Conservation (phyloP, 2,888 invertebrate species). For the Xylocampa areola region DNA sequence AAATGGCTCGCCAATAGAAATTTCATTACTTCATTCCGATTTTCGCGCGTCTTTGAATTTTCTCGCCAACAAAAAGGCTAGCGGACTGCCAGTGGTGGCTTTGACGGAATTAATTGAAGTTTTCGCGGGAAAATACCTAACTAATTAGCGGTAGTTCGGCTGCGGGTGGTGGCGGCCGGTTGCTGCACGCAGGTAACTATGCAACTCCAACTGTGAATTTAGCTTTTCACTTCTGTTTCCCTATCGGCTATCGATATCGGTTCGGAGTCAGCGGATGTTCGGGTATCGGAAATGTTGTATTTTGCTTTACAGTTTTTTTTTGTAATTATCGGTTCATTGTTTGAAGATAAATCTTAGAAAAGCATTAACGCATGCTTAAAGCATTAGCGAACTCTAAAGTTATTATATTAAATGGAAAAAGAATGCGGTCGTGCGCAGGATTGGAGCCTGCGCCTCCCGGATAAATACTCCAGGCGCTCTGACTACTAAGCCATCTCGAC, state of each 20-base stretch:
- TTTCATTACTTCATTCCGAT: constrained; percentile 76
- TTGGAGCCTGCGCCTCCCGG: no score
- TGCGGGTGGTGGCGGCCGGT: constrained; percentile 51
- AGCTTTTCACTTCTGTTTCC: constrained; percentile 53
- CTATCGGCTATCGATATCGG: constrained; percentile 2
- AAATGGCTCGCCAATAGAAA: constrained; percentile 70
- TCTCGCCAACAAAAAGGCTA: constrained; percentile 67
- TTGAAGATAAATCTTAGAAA: no score
- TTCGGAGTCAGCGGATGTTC: constrained; percentile 7
- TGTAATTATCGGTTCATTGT: no score
- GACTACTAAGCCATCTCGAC: no score
- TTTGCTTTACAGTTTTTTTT: not conserved
- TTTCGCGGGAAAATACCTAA: constrained; percentile 80
- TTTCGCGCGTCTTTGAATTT: constrained; percentile 74
- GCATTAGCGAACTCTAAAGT: no score
- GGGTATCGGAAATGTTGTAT: not conserved
- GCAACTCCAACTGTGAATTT: constrained; percentile 55
- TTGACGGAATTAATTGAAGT: constrained; percentile 83
- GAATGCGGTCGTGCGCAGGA: no score
- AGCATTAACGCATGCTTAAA: no score
- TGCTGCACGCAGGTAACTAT: constrained; percentile 58
- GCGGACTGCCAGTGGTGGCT: constrained; percentile 67
- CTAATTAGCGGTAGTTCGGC: constrained; percentile 77
- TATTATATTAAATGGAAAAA: no score
- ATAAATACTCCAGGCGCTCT: no score